Conservation (phyloP, 2,888 invertebrate species). For the Leptinotarsa tumamoca region DNA sequence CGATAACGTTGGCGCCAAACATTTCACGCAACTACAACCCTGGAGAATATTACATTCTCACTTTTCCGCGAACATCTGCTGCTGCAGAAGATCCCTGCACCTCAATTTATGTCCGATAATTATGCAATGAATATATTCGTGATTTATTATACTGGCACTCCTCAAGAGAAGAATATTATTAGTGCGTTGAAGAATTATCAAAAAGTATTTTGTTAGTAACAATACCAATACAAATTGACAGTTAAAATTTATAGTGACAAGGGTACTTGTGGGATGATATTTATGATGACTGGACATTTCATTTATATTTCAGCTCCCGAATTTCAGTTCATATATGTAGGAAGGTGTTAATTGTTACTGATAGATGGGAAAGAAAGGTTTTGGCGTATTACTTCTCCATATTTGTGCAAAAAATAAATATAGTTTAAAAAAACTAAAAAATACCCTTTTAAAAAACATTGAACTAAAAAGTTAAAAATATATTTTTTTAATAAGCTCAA, state of each 20-base stretch:
- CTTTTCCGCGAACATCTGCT: slow-evolving; percentile 18
- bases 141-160: slow-evolving; percentile 7
- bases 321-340: no score
- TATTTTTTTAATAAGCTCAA: no score
- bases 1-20: slow-evolving; percentile 25
- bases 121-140: slow-evolving; percentile 2
- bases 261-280: not conserved
- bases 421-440: no score
- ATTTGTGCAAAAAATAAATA: no score
- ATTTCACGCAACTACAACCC: not conserved
- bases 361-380: no score
- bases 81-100: not conserved
- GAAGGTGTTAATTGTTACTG: no score
- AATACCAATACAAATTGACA: not conserved
- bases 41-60: not conserved
- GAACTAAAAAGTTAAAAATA: no score
- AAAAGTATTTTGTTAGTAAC: not conserved
- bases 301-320: no score
- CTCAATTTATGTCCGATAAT: not conserved
- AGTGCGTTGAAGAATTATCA: not conserved
- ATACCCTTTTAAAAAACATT: no score
- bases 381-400: no score
- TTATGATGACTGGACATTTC: not conserved
- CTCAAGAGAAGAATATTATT: not conserved
- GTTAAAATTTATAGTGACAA: slow-evolving; percentile 6